Evolutionary conservation across 2,888 invertebrate genomes (phyloP).

Genomic region (Tryphoninae sp.): DNA sequence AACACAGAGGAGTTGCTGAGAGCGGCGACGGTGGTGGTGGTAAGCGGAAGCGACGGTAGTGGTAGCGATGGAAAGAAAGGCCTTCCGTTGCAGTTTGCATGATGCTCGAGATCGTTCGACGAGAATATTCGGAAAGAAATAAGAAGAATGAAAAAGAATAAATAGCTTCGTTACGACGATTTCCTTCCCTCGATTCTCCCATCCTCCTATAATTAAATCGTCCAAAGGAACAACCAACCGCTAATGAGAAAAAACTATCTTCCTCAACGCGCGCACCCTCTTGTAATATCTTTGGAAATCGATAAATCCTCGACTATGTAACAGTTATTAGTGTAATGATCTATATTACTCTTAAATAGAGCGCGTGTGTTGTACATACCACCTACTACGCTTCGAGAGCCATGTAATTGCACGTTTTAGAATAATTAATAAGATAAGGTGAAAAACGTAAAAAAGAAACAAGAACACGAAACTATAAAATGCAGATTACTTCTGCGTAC

Average conservation of each 20-base stretch:
- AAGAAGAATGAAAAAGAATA: constrained; percentile 11
- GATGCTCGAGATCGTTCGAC: constrained; percentile 44
- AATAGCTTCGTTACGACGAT: constrained; percentile 27
- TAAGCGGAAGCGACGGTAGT: constrained; percentile 27
- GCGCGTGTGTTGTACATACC: constrained; percentile 78
- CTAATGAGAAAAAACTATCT: constrained; percentile 4
- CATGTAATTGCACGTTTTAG: constrained; percentile 74
- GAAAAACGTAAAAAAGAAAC: constrained; percentile 8
- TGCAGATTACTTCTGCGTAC: constrained; percentile 68
- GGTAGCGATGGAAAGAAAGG: constrained; percentile 28
- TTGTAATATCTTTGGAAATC: constrained; percentile 61
- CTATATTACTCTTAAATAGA: constrained; percentile 59
- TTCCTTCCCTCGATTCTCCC: constrained; percentile 21
- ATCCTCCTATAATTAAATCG: constrained; percentile 41
- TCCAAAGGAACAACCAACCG: constrained; percentile 16
- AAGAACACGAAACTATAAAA: constrained; percentile 8
- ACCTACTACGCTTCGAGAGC: constrained; percentile 75
- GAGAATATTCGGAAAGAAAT: not conserved
- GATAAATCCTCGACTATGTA: constrained; percentile 64
- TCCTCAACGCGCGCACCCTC: constrained; percentile 50
- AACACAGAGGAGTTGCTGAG: constrained; percentile 7
- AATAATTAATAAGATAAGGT: constrained; percentile 70
- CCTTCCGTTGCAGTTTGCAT: constrained; percentile 50
- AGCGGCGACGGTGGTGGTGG: constrained; percentile 32
- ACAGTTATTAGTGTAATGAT: constrained; percentile 50